These are phyloP conservation scores for Nipponia nippon DNA, from an alignment of 2,113 vertebrate genomes.

Conservation along the genomic window DNA sequence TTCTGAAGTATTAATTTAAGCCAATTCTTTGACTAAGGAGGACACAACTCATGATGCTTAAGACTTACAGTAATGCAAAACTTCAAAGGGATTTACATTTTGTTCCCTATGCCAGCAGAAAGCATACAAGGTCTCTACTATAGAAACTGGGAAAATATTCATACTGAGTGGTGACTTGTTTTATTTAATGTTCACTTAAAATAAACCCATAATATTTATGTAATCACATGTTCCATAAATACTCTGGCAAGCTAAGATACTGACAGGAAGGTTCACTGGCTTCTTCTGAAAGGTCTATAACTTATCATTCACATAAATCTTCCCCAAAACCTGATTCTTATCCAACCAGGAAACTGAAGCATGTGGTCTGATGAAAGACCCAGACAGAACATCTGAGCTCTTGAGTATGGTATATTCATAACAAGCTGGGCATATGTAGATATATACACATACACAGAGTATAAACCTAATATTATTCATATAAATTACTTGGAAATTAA, in stretches of 20 bases:
- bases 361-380: background rate
- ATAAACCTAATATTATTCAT: background rate
- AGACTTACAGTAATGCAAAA: background rate
- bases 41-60: background rate
- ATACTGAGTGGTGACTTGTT: background rate
- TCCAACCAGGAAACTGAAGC: background rate
- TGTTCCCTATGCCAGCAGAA: background rate
- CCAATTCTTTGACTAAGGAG: background rate
- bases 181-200: conserved; percentile 8
- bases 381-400: background rate
- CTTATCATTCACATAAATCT: background rate
- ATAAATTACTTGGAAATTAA: background rate
- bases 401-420: background rate
- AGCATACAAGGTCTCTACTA: background rate
- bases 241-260: background rate
- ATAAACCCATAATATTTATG: background rate
- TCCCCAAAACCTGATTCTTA: background rate
- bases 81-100: background rate
- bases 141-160: background rate
- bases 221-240: conserved; percentile 19
- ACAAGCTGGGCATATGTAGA: background rate
- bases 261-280: background rate
- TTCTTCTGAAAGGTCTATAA: conserved; percentile 2
- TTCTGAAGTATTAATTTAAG: background rate
- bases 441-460: background rate